Percentiles rank a stretch among this genome's conserved stretches.
These are phyloP conservation scores for Cataglyphis rosenhaueri DNA, from an alignment of 2,888 invertebrate genomes.

Conservation along the genomic window DNA sequence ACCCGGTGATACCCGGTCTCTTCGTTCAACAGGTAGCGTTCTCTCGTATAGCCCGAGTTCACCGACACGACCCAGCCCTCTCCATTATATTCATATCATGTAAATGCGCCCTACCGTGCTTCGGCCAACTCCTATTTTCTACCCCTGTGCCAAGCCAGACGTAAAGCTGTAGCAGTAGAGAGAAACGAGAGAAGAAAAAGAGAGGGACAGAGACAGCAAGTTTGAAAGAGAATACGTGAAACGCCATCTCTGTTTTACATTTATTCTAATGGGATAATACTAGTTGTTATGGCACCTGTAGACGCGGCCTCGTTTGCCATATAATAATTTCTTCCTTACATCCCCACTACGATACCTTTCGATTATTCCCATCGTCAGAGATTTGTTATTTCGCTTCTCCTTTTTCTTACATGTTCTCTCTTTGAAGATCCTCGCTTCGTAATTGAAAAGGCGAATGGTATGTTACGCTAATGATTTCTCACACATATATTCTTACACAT, in stretches of 20 bases:
- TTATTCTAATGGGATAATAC: slow-evolving; percentile 80
- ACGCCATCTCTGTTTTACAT: slow-evolving; percentile 76
- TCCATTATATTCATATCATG: slow-evolving; percentile 85
- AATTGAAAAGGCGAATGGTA: slow-evolving; percentile 21
- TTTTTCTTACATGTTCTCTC: background rate
- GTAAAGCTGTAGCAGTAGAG: slow-evolving; percentile 34
- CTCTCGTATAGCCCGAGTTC: slow-evolving; percentile 71
- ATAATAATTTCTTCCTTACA: slow-evolving; percentile 61
- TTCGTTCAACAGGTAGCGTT: slow-evolving; percentile 84
- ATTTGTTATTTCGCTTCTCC: slow-evolving; percentile 51
- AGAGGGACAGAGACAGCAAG: background rate
- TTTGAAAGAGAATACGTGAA: slow-evolving; percentile 20
- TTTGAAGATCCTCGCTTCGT: slow-evolving; percentile 1
- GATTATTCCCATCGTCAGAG: slow-evolving; percentile 55
- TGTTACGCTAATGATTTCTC: slow-evolving; percentile 26
- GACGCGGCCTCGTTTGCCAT: slow-evolving; percentile 64
- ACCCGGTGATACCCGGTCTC: slow-evolving; percentile 79
- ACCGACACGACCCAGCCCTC: slow-evolving; percentile 79
- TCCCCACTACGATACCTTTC: slow-evolving; percentile 50
- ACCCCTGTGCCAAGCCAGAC: slow-evolving; percentile 68
- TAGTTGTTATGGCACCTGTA: slow-evolving; percentile 67
- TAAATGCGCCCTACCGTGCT: slow-evolving; percentile 81
- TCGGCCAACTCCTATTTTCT: slow-evolving; percentile 74
- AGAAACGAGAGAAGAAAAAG: slow-evolving; percentile 1
- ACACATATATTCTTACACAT: background rate